phyloP scores from a whole-genome alignment of 2,888 invertebrate species.

The Stenodera caucasica region DNA sequence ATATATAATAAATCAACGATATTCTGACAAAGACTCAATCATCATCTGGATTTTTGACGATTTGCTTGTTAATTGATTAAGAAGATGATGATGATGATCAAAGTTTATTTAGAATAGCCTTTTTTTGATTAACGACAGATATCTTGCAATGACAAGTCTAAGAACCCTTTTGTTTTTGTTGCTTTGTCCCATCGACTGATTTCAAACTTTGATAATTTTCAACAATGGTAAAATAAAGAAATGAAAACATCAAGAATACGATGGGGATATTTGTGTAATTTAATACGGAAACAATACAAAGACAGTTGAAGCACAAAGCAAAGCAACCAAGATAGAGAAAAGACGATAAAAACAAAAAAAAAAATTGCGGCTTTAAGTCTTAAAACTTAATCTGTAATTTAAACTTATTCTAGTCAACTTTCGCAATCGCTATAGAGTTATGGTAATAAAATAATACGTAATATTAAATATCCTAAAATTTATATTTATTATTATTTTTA shows the following conservation, averaged over 20 bases:
- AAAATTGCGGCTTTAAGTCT: slow-evolving; percentile 2
- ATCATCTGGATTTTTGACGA: too few species aligned
- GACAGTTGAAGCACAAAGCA: not conserved
- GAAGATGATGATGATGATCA: too few species aligned
- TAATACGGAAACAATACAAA: not conserved
- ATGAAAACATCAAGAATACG: not conserved
- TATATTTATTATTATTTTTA: not conserved
- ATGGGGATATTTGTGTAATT: not conserved
- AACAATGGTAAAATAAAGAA: too few species aligned
- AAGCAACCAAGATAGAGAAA: not conserved
- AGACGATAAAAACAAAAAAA: not conserved
- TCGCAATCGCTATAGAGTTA: too few species aligned
- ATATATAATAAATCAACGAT: too few species aligned
- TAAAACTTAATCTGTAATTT: not conserved
- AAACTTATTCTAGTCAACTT: too few species aligned
- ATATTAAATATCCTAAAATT: too few species aligned
- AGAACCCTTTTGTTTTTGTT: not conserved
- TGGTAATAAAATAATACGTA: too few species aligned
- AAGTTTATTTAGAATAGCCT: not conserved
- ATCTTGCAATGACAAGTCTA: not conserved
- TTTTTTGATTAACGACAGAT: not conserved
- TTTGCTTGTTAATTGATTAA: too few species aligned
- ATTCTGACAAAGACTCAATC: too few species aligned
- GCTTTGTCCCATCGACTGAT: not conserved
- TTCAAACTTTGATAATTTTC: too few species aligned